phyloP scores from a whole-genome alignment of 2,888 invertebrate genomes.

The Vesta saturnalis region DNA sequence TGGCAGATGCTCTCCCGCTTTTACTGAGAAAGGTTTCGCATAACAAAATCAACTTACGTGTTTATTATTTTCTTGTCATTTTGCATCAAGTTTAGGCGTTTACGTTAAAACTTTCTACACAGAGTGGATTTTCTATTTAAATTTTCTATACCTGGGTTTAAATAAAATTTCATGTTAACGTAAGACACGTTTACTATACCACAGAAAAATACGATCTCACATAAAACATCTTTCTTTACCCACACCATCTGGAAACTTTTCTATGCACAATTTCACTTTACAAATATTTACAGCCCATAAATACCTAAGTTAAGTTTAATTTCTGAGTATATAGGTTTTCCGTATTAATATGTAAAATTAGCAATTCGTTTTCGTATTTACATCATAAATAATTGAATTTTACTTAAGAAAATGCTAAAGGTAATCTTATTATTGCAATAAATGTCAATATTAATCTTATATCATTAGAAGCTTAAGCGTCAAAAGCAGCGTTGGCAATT shows the following conservation, averaged over 20 bases:
- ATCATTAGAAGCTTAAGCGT: neutral
- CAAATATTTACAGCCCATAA: no score
- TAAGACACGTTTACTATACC: no score
- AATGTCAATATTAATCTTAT: neutral
- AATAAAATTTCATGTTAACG: no score
- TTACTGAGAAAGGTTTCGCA: constrained; percentile 11
- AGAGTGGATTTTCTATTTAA: neutral
- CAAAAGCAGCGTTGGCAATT: neutral
- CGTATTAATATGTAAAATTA: neutral
- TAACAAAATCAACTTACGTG: constrained; percentile 2
- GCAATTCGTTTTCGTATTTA: neutral
- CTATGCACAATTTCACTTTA: no score
- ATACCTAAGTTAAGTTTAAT: no score
- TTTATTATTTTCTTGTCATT: neutral
- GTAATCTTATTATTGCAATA: neutral
- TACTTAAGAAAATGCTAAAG: neutral
- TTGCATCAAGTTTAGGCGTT: neutral
- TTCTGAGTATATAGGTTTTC: no score
- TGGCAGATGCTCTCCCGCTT: constrained; percentile 17
- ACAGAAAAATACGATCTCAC: no score
- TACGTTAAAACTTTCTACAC: neutral
- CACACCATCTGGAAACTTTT: no score
- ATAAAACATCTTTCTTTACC: no score
- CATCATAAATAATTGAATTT: neutral
- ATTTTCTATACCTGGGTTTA: neutral